phyloP scores from a whole-genome alignment of 2,888 invertebrate genomes.

The Agrochola lychnidis region DNA sequence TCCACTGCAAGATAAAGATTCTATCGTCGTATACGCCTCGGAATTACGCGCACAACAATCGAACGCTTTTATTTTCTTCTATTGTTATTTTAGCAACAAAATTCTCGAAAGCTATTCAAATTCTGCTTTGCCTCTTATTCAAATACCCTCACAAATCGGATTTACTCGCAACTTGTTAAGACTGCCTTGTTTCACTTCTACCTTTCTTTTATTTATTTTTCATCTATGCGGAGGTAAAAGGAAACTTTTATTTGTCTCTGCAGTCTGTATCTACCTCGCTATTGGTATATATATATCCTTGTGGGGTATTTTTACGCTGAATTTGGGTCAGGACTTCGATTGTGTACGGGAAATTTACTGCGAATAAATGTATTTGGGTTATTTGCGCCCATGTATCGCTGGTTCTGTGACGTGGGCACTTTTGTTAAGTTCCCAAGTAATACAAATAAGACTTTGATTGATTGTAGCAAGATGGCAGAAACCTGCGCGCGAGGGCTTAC shows the following conservation, averaged over 20 bases:
- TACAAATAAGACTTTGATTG: slow-evolving; percentile 51
- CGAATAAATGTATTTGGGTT: slow-evolving; percentile 51
- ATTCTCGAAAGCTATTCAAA: slow-evolving; percentile 70
- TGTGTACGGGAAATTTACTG: slow-evolving; percentile 47
- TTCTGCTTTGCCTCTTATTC: slow-evolving; percentile 82
- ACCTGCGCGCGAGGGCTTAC: neutral
- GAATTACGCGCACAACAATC: slow-evolving; percentile 55
- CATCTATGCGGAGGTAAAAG: slow-evolving; percentile 69
- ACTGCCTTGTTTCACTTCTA: slow-evolving; percentile 84
- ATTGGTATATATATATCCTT: slow-evolving; percentile 1
- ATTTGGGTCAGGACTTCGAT: slow-evolving; percentile 59
- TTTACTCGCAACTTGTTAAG: slow-evolving; percentile 87
- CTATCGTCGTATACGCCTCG: slow-evolving; percentile 28
- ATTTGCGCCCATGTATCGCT: slow-evolving; percentile 17
- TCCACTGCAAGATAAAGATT: slow-evolving; percentile 42
- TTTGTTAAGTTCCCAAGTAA: slow-evolving; percentile 41
- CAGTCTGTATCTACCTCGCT: slow-evolving; percentile 14
- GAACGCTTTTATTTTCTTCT: slow-evolving; percentile 64
- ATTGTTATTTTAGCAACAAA: slow-evolving; percentile 68
- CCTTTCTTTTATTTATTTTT: slow-evolving; percentile 74
- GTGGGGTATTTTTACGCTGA: slow-evolving; percentile 32
- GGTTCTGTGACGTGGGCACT: slow-evolving; percentile 25
- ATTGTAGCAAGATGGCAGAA: slow-evolving; percentile 12
- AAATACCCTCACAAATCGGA: slow-evolving; percentile 87
- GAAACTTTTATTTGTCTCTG: slow-evolving; percentile 65